Evolutionary conservation across 2,113 vertebrate genomes (phyloP), one percentile per base, ranked within the genome.

Genomic region (Elephas maximus): DNA sequence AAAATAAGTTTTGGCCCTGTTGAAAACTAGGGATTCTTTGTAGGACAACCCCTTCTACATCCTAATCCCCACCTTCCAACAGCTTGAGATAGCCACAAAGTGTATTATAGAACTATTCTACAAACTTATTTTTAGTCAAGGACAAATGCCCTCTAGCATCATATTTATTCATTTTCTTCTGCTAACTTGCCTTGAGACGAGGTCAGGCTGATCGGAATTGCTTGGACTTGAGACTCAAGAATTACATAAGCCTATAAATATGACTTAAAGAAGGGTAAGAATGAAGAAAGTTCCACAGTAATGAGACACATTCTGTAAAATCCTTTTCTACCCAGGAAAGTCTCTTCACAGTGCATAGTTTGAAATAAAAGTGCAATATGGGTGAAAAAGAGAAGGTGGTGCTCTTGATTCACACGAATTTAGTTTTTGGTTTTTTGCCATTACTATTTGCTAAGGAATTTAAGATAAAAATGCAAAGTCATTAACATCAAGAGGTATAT

Each of bases 341-440:
- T 97, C 94, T 97, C 98, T 95, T 98, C 97, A 97, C 95, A 98
- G 97, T 99, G 98, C 98, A 98, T 98, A 99, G 98, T 94, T 98
- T 97, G 95, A 99, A 98, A 98, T 88, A 92, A 98, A 98, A 98
- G 98, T 98, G 98, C 98, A 98, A 98, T 79, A 83, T 24, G 90
- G 97, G 96, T 96, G 98, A 98, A 96, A 91, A 96, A 97, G 96
- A 95, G 89, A 97, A 98, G 94, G 90, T 95, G 98, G 95, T 97
- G 73, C 69, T 95, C 89, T 97, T 94, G 48, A 97, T 77, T 81
- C 33, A 87, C 7, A 0, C 67, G 92, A 82, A 94, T 81, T 97
- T 95, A 94, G 30, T 87, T 93, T 98, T 98, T 98, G 97, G 95
- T 97, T 98, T 94, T 90, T 93, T 97, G 76, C 90, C 97, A 96